Evolutionary conservation across 2,888 invertebrate species (phyloP), one percentile per base, ranked within the genome.

Genomic region (Arge pagana): DNA sequence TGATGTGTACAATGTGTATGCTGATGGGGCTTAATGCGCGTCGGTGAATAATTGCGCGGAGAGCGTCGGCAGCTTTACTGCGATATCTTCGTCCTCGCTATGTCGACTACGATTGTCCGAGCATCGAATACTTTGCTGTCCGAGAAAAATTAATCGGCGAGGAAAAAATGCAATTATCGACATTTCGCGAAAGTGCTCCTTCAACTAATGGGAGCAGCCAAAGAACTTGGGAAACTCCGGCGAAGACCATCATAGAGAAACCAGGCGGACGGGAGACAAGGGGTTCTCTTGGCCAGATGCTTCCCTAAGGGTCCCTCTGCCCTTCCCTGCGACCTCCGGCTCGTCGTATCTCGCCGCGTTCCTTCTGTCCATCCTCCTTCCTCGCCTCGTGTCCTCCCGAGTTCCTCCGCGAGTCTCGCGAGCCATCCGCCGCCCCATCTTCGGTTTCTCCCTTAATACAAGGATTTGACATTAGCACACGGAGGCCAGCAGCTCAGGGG

Each of bases 121-220:
- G n/a, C 31, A 42, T 30, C 31, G 31, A 42, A 28, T 42, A 42
- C 42, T 30, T 19, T 16, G 33, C 31, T 23, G 13, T n/a, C 16
- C 23, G 23, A 8, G 45, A 45, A 33, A 45, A 45, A 58, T 59
- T 55, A 58, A 59, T 54, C 56, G 54, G 36, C 13, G 3, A 26
- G 48, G 48, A 61, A 59, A 62, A 61, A 62, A 64, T 57, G 66
- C 61, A 66, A 67, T 67, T 66, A 67, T 66, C 64, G 62, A 64
- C 54, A 55, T 48, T 50, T 23, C 48, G 33, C 35, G 42, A 40
- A 52, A 55, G 61, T 62, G 60, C 58, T 60, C 58, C 52, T 48
- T 37, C 54, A 54, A 57, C 62, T 67, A 65, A 66, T 64, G 66
- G 64, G 56, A 53, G 52, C 53, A 43, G 41, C 33, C 35, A 40